Conservation (phyloP, 2,113 vertebrate species). For the Gopherus evgoodei region DNA sequence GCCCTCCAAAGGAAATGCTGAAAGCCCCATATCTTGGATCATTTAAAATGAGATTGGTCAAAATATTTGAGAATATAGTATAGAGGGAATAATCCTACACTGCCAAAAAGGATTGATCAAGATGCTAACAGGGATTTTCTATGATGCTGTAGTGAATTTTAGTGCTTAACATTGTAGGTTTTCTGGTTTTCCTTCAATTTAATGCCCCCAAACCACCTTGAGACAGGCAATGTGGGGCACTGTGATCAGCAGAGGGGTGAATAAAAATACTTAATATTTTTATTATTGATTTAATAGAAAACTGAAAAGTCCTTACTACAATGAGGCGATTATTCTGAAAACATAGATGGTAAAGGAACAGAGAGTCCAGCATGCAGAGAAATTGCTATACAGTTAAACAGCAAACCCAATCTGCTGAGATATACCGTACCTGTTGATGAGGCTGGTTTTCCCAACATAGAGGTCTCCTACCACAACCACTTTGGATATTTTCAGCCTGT, state of each 20-base stretch:
- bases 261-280: not conserved
- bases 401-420: not conserved
- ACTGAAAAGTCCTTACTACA: not conserved
- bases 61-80: not conserved
- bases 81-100: not conserved
- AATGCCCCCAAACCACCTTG: not conserved
- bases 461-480: slow-evolving; percentile 92
- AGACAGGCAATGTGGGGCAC: not conserved
- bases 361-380: not conserved
- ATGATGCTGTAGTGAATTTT: not conserved
- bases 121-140: not conserved
- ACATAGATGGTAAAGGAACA: not conserved
- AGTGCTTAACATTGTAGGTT: not conserved
- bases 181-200: not conserved
- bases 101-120: not conserved
- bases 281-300: not conserved
- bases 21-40: not conserved
- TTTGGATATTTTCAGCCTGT: slow-evolving; percentile 90
- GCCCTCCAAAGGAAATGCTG: not conserved
- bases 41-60: not conserved
- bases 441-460: slow-evolving; percentile 93
- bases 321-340: not conserved
- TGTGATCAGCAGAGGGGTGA: not conserved
- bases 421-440: slow-evolving; percentile 88
- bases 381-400: not conserved